Evolutionary conservation across 2,888 invertebrate species (phyloP), one percentile per base, ranked within the genome.

Genomic region (Apamea anceps): DNA sequence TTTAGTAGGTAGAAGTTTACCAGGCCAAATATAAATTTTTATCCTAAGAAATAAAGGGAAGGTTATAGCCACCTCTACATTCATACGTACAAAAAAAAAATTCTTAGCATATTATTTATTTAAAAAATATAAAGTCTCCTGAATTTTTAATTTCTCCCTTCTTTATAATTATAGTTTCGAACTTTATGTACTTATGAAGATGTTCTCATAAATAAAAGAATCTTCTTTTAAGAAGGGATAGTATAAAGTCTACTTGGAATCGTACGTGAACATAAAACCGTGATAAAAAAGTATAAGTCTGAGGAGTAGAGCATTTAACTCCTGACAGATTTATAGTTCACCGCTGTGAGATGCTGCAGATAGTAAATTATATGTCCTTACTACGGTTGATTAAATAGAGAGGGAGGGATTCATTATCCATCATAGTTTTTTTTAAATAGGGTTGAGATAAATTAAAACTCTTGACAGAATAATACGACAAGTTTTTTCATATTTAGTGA

Each of bases 261-360:
- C 48, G 28, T 32, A 70, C 21, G 32, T 51, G 15, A 32, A 70
- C 4, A 66, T 77, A 48, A 75, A 75, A 28, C 45, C 42, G 42
- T 18, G 45, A 0, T 54, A 45, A 54, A 45, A 45, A 57, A 37
- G 21, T 57, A 21, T 18, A 18, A 37, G 37, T 28, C 3, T 51
- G 28, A 67, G 57, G 83, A 84, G 83, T 81, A 80, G 72, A 83
- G 71, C 82, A 60, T 77, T 85, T 72, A 86, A 70, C 60, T 70
- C 73, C 37, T 87, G 90, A 91, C 89, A 88, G 90, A 91, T 90
- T 91, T 91, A 90, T 86, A 13, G 79, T 67, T 48, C 42, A 74
- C 75, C 13, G 72, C 72, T 78, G 68, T 71, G 84, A 87, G 76
- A 84, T 66, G 71, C 65, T 67, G 63, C 13, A 74, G 75, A 66